A percentile compares a stretch with the other conserved stretches of the same genome.
Conservation (phyloP, 1,140 invertebrate species). For the Arion vulgaris region DNA sequence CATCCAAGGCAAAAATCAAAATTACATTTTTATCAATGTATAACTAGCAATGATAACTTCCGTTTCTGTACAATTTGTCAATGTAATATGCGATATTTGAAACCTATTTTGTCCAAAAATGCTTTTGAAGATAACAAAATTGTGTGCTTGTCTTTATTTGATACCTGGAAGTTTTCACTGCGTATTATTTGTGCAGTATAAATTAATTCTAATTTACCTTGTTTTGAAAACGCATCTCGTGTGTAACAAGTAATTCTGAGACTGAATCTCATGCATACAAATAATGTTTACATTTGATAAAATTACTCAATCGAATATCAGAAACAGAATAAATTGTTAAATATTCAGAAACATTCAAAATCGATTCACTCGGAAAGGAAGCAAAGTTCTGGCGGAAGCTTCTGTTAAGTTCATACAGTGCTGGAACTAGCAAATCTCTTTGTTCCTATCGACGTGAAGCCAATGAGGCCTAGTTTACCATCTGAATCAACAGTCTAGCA, state of each 20-base stretch:
- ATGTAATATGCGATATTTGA: too few relatives aligned
- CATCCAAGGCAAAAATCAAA: too few relatives aligned
- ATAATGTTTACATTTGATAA: not conserved
- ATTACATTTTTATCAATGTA: too few relatives aligned
- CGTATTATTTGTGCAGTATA: too few relatives aligned
- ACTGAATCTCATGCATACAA: not conserved
- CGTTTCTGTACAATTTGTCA: too few relatives aligned
- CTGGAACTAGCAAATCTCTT: not conserved
- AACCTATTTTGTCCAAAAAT: too few relatives aligned
- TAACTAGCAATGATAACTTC: too few relatives aligned
- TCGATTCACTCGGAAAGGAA: not conserved
- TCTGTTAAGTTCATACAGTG: not conserved
- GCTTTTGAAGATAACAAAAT: too few relatives aligned
- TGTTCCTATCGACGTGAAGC: not conserved
- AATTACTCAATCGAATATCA: not conserved
- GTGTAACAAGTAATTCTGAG: not conserved
- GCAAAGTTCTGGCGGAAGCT: not conserved
- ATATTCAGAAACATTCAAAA: not conserved
- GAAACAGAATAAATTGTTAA: not conserved
- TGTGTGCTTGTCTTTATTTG: too few relatives aligned
- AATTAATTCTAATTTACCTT: not conserved
- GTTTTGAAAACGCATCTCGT: not conserved
- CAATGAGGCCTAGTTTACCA: not conserved
- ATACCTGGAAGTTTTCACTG: too few relatives aligned
- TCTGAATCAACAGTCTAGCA: conserved; percentile 4